Conservation (phyloP, 37 sponge, comb jelly and placozoan genomes). For the Sycon ciliatum region DNA sequence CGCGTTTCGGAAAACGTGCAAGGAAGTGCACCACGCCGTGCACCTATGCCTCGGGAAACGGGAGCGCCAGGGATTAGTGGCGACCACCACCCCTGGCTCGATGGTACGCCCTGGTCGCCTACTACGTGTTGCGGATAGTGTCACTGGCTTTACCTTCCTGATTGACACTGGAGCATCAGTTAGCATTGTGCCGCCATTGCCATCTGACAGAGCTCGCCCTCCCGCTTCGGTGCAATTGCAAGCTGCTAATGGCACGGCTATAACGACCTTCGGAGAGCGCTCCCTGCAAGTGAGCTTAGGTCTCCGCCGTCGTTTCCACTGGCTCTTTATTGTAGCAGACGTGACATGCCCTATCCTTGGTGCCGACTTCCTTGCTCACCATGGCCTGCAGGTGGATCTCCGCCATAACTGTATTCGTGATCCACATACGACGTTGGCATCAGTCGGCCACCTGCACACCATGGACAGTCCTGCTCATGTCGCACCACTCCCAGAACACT, state of each 20-base stretch:
- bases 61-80: constrained; percentile 40
- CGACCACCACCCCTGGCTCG: constrained; percentile 55
- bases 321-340: not conserved
- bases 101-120: constrained; percentile 37
- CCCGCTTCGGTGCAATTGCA: not conserved
- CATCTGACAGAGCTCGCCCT: not conserved
- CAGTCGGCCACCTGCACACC: not conserved
- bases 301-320: not conserved
- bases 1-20: constrained; percentile 31
- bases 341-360: constrained; percentile 16
- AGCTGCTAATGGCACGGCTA: constrained; percentile 17
- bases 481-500: not conserved
- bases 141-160: constrained; percentile 21
- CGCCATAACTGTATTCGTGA: too few species aligned
- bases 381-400: too few species aligned
- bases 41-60: constrained; percentile 43
- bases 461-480: too few species aligned
- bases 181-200: constrained; percentile 31
- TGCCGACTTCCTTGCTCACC: constrained; percentile 22
- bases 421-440: too few species aligned
- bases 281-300: too few species aligned
- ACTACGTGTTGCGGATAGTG: constrained; percentile 29
- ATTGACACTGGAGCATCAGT: constrained; percentile 48
- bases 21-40: constrained; percentile 45
- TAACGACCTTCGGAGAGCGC: constrained; percentile 3